Percentiles rank a stretch among this genome's conserved stretches.
These are phyloP conservation scores for Caradrina clavipalpis DNA, from an alignment of 2,888 invertebrate species.

Conservation along the genomic window DNA sequence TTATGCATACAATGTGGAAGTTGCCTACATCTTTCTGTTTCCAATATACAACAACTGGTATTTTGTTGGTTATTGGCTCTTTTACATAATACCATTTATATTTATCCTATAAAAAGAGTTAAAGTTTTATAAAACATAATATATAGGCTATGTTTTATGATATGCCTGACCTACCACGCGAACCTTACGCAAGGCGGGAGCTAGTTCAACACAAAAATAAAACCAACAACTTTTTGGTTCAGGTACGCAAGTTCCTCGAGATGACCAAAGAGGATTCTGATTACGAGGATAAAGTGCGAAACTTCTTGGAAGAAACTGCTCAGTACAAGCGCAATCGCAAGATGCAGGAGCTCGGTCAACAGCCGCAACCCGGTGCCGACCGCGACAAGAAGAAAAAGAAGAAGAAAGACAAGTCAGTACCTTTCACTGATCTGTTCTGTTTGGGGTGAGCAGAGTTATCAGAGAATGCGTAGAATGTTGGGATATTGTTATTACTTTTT, in stretches of 20 bases:
- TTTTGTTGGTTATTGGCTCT: too few relatives aligned
- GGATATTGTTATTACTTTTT: neutral
- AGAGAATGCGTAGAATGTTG: neutral
- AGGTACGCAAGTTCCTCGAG: conserved; percentile 94
- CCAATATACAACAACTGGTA: too few relatives aligned
- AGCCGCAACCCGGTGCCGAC: conserved; percentile 86
- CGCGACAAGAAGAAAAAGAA: conserved; percentile 89
- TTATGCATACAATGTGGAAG: too few relatives aligned
- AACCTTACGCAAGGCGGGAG: too few relatives aligned
- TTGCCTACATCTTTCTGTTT: too few relatives aligned
- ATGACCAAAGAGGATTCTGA: conserved; percentile 96
- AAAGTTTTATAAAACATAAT: too few relatives aligned
- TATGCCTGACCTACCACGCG: too few relatives aligned
- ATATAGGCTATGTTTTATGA: too few relatives aligned
- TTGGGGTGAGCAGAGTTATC: conserved; percentile 53
- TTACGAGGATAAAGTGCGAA: conserved; percentile 96
- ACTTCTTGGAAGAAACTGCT: conserved; percentile 95
- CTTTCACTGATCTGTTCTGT: conserved; percentile 52
- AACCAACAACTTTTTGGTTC: neutral
- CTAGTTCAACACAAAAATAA: neutral
- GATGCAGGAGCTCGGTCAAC: conserved; percentile 92
- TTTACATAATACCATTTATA: too few relatives aligned
- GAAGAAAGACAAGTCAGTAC: conserved; percentile 89
- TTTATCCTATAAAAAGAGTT: too few relatives aligned
- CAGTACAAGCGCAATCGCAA: conserved; percentile 94